Evolutionary conservation across 1,140 invertebrate genomes (phyloP).

Genomic region (Drosophila asahinai): DNA sequence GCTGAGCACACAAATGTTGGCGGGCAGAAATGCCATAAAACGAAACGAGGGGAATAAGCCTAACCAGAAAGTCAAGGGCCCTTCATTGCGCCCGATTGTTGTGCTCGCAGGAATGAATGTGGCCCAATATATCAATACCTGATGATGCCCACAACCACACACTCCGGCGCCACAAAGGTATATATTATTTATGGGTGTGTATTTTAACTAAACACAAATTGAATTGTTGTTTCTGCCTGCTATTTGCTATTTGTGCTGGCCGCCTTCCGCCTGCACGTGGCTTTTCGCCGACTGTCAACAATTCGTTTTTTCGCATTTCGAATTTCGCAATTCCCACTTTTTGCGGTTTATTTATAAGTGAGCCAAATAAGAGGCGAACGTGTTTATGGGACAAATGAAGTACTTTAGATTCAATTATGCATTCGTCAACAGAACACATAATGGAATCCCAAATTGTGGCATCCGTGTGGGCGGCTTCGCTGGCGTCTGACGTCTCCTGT

Average conservation of each 20-base stretch:
- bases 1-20: conserved; percentile 56
- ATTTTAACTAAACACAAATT: conserved; percentile 74
- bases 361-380: conserved; percentile 63
- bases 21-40: conserved; percentile 63
- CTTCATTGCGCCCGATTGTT: conserved; percentile 71
- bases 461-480: conserved; percentile 8
- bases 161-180: conserved; percentile 7
- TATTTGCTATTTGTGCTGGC: conserved; percentile 46
- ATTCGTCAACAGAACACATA: conserved; percentile 62
- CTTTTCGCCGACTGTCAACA: conserved; percentile 51
- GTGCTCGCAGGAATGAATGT: conserved; percentile 35
- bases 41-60: conserved; percentile 60
- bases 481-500: conserved; percentile 21
- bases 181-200: conserved; percentile 62
- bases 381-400: conserved; percentile 78
- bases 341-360: conserved; percentile 65
- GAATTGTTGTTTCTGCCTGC: conserved; percentile 72
- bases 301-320: conserved; percentile 34
- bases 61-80: conserved; percentile 69
- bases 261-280: conserved; percentile 48
- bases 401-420: conserved; percentile 79
- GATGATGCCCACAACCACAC: conserved; percentile 18
- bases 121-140: conserved; percentile 41
- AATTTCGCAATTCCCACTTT: conserved; percentile 27
- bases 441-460: conserved; percentile 54